Percentiles rank a stretch among this genome's conserved stretches.
Evolutionary conservation across 2,888 invertebrate genomes (phyloP).

Genomic region (Patella ulyssiponensis): DNA sequence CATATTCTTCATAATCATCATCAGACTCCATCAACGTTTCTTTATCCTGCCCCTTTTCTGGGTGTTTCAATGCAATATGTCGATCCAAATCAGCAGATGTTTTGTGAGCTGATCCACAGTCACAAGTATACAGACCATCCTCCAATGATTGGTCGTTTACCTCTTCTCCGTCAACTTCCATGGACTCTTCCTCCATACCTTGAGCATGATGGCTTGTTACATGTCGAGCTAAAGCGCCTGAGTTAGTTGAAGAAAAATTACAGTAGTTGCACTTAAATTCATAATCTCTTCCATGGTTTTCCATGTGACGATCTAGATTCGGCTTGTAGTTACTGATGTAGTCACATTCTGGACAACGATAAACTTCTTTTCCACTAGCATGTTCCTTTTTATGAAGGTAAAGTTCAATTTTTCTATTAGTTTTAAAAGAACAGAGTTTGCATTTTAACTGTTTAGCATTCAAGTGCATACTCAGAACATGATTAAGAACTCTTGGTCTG

Average conservation of each 20-base stretch:
- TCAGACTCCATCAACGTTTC: neutral
- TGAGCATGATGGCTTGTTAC: conserved; percentile 62
- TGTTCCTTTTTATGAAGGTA: conserved; percentile 83
- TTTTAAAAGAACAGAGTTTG: conserved; percentile 90
- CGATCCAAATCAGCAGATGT: neutral
- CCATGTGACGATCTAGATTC: conserved; percentile 92
- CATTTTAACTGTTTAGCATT: conserved; percentile 89
- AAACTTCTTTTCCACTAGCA: conserved; percentile 42
- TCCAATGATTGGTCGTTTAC: conserved; percentile 1
- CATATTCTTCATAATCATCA: conserved; percentile 20
- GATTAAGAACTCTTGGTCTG: conserved; percentile 78
- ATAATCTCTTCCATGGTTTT: conserved; percentile 51
- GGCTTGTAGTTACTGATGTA: conserved; percentile 91
- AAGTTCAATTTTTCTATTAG: conserved; percentile 79
- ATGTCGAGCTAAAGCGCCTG: conserved; percentile 64
- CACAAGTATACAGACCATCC: conserved; percentile 32
- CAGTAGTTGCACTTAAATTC: conserved; percentile 63
- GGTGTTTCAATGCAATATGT: neutral
- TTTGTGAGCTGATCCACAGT: conserved; percentile 11
- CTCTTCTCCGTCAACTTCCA: conserved; percentile 18
- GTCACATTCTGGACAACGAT: conserved; percentile 93
- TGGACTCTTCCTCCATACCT: conserved; percentile 40
- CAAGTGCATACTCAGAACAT: conserved; percentile 84
- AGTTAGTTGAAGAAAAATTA: conserved; percentile 62
- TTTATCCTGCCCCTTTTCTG: neutral